These are phyloP conservation scores for Amblyornis subalaris DNA, from an alignment of 2,113 vertebrate genomes.

Conservation along the genomic window DNA sequence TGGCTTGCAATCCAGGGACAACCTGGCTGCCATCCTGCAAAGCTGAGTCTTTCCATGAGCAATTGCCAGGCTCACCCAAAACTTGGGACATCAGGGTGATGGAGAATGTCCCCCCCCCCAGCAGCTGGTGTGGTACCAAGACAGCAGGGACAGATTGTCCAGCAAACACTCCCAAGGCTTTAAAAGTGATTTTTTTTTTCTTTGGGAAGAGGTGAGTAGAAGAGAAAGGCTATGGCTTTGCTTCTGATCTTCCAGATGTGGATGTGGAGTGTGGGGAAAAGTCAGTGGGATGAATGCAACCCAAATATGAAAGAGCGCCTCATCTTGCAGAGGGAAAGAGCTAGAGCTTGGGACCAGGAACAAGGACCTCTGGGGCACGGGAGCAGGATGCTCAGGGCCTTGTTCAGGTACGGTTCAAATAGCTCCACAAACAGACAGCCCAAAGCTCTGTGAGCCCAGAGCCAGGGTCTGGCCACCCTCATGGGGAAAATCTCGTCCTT, in stretches of 20 bases:
- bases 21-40: neutral
- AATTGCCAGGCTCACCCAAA: neutral
- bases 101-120: neutral
- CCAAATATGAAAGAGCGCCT: neutral
- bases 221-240: neutral
- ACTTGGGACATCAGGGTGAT: rapidly evolving
- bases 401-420: neutral
- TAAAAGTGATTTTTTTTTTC: neutral
- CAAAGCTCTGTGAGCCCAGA: neutral
- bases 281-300: neutral
- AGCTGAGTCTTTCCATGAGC: neutral
- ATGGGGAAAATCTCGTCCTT: neutral
- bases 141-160: neutral
- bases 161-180: neutral
- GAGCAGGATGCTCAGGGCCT: neutral
- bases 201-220: neutral
- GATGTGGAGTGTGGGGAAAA: neutral
- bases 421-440: neutral
- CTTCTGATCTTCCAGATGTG: rapidly evolving
- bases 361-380: neutral
- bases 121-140: rapidly evolving
- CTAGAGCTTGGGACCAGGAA: neutral
- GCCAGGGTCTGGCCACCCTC: neutral
- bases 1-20: neutral
- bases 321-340: neutral